Percentiles rank a stretch among this genome's conserved stretches.
These are phyloP conservation scores for Phanerotoma sp. DNA, from an alignment of 2,888 invertebrate genomes.

Conservation along the genomic window DNA sequence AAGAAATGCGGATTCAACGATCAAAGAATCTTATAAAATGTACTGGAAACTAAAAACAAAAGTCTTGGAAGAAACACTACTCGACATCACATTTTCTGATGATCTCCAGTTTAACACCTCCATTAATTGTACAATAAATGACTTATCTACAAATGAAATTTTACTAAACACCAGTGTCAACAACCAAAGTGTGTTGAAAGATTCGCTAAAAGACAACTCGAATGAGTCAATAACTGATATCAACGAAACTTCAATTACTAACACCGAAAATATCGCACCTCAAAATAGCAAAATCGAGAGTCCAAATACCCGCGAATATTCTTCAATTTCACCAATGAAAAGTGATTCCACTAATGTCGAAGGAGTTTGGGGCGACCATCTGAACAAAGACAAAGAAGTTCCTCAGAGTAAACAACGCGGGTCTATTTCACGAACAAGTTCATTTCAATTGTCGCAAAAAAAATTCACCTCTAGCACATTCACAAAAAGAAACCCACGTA, in stretches of 20 bases:
- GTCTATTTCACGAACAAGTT: slow-evolving; percentile 42
- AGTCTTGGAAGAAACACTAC: slow-evolving; percentile 71
- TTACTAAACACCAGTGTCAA: slow-evolving; percentile 40
- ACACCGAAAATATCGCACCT: slow-evolving; percentile 4
- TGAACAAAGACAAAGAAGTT: slow-evolving; percentile 52
- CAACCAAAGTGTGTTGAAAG: too few species aligned
- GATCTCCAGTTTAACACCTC: slow-evolving; percentile 39
- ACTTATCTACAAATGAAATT: not conserved
- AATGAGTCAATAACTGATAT: not conserved
- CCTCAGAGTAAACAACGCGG: slow-evolving; percentile 33
- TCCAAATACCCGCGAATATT: not conserved
- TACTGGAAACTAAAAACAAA: slow-evolving; percentile 79
- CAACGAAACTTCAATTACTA: not conserved
- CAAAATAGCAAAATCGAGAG: not conserved
- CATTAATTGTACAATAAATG: slow-evolving; percentile 24
- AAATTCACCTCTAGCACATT: slow-evolving; percentile 71
- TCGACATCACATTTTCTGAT: slow-evolving; percentile 59
- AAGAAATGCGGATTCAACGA: slow-evolving; percentile 70
- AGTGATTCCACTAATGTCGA: slow-evolving; percentile 41
- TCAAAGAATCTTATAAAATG: slow-evolving; percentile 78
- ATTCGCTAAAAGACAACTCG: not conserved
- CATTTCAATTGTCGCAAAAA: slow-evolving; percentile 66
- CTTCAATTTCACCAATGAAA: slow-evolving; percentile 15
- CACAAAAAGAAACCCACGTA: slow-evolving; percentile 75
- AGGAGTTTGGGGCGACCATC: slow-evolving; percentile 59